These are phyloP conservation scores for Brachyalestes nurse DNA, from an alignment of 2,797 vertebrate species.

Conservation along the genomic window DNA sequence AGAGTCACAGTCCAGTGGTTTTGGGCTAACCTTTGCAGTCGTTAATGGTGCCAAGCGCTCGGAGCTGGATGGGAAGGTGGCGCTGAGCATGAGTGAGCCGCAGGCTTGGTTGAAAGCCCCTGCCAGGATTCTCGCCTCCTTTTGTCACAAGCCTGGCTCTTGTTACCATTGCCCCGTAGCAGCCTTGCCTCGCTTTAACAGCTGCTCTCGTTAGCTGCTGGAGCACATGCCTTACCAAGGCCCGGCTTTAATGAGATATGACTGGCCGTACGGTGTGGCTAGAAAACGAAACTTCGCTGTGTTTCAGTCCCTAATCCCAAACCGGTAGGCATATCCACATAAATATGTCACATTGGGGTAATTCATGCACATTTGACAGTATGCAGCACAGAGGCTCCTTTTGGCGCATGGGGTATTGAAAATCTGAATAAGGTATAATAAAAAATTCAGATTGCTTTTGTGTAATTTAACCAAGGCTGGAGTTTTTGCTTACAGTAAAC, in stretches of 20 bases:
- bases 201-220: slow-evolving; percentile 63
- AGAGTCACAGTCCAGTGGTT: slow-evolving; percentile 58
- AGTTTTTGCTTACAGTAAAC: slow-evolving; percentile 64
- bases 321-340: slow-evolving; percentile 67
- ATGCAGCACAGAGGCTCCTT: slow-evolving; percentile 33
- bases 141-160: slow-evolving; percentile 51
- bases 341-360: slow-evolving; percentile 74
- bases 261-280: slow-evolving; percentile 63
- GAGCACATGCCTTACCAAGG: slow-evolving; percentile 66
- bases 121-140: slow-evolving; percentile 59
- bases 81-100: slow-evolving; percentile 59
- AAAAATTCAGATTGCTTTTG: slow-evolving; percentile 59
- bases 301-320: slow-evolving; percentile 66
- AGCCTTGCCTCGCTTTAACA: slow-evolving; percentile 59
- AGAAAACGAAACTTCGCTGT: slow-evolving; percentile 61
- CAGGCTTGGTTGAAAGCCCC: slow-evolving; percentile 26
- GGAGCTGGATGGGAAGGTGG: slow-evolving; percentile 18
- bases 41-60: slow-evolving; percentile 58
- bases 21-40: slow-evolving; percentile 45
- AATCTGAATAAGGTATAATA: slow-evolving; percentile 19
- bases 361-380: slow-evolving; percentile 49
- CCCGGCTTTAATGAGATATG: slow-evolving; percentile 74
- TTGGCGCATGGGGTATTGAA: slow-evolving; percentile 30
- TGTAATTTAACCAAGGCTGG: slow-evolving; percentile 53
- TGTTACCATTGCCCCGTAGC: slow-evolving; percentile 39